phyloP scores from a whole-genome alignment of 2,113 vertebrate genomes.

The Cromileptes altivelis region DNA sequence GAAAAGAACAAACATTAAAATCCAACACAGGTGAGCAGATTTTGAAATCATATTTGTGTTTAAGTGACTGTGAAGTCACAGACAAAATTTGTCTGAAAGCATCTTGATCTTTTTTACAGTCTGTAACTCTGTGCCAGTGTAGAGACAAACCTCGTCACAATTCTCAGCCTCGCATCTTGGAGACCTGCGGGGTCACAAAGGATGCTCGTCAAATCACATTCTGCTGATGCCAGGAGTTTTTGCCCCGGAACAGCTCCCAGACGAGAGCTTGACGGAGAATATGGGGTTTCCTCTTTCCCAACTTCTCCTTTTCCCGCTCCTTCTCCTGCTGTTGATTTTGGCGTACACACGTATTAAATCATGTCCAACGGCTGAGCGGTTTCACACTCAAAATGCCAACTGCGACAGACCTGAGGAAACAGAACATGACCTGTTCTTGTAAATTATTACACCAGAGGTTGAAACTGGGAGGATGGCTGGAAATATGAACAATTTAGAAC shows the following conservation, averaged over 20 bases:
- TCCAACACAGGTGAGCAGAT: neutral
- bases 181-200: neutral
- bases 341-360: conserved; percentile 20
- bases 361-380: neutral
- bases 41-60: neutral
- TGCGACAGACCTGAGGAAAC: conserved; percentile 81
- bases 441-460: conserved; percentile 9
- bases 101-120: neutral
- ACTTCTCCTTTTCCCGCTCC: conserved; percentile 12
- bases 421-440: conserved; percentile 29
- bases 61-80: neutral
- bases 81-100: neutral
- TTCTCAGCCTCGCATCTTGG: conserved; percentile 1
- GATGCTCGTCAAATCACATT: conserved; percentile 20
- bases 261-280: conserved; percentile 27
- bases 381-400: conserved; percentile 77
- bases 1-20: conserved; percentile 1
- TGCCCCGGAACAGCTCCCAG: conserved; percentile 45
- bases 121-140: neutral
- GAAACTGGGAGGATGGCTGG: conserved; percentile 1
- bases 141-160: conserved; percentile 6
- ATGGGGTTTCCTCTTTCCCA: conserved; percentile 46
- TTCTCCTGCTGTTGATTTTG: conserved; percentile 60
- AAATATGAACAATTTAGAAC: neutral
- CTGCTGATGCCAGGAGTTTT: conserved; percentile 58